Evolutionary conservation across 35 echinoderm and acorn worm genomes (phyloP).

Genomic region (Patiria miniata): DNA sequence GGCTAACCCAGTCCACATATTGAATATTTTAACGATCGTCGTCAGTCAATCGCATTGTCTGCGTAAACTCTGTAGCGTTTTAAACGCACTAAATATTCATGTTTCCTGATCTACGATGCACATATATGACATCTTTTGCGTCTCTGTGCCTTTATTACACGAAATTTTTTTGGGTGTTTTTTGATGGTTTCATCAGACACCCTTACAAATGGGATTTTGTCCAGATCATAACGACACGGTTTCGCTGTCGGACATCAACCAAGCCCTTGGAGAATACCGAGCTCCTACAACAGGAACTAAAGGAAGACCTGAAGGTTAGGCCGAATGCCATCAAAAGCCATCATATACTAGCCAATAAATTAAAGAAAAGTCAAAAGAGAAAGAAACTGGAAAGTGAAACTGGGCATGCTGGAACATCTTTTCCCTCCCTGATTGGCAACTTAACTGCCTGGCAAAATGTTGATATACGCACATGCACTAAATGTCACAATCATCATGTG

Average conservation of each 20-base stretch:
- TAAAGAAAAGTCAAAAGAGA: neutral
- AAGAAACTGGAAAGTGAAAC: constrained; percentile 6
- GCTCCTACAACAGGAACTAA: neutral
- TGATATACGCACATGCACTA: neutral
- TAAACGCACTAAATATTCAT: no score
- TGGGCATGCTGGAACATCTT: neutral
- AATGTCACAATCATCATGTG: neutral
- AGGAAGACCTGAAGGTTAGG: neutral
- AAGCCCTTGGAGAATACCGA: neutral
- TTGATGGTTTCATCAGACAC: no score
- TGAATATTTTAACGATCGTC: no score
- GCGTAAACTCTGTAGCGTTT: no score
- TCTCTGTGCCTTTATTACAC: no score
- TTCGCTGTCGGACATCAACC: neutral
- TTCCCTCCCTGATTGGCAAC: neutral
- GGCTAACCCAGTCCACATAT: no score
- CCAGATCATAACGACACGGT: no score
- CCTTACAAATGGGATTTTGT: no score
- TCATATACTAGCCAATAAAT: neutral
- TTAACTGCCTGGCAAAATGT: neutral
- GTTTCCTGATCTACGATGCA: no score
- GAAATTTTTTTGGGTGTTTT: no score
- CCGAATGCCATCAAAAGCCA: neutral
- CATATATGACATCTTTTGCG: no score
- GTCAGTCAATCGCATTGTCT: no score